phyloP scores from a whole-genome alignment of 2,797 vertebrate species.

The Manis crassicaudata region DNA sequence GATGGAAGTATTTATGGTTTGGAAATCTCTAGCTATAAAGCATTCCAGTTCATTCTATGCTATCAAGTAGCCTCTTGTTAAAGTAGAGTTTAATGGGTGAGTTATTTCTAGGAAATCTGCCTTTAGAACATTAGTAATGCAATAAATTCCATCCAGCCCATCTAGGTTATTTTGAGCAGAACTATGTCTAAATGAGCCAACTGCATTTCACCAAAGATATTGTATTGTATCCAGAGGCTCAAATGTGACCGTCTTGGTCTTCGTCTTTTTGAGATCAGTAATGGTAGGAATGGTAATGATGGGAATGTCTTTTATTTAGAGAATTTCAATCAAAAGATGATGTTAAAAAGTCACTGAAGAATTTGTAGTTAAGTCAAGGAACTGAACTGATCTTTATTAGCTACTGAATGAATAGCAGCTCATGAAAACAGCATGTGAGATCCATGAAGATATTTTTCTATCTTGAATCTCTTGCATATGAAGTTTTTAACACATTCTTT shows the following conservation, averaged over 20 bases:
- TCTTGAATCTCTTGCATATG: neutral
- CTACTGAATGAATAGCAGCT: neutral
- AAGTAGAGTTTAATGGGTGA: neutral
- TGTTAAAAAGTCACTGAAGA: neutral
- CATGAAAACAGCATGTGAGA: neutral
- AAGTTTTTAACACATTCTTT: neutral
- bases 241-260: slow-evolving; percentile 15
- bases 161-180: slow-evolving; percentile 55
- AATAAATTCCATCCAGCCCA: slow-evolving; percentile 26
- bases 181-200: slow-evolving; percentile 32
- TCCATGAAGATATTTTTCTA: neutral
- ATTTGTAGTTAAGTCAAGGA: neutral
- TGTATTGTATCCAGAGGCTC: slow-evolving; percentile 19
- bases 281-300: neutral
- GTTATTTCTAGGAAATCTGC: slow-evolving; percentile 8
- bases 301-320: neutral
- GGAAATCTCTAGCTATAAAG: neutral
- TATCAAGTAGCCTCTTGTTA: neutral
- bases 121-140: slow-evolving; percentile 52
- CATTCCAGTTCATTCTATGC: neutral
- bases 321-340: slow-evolving; percentile 12
- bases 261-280: slow-evolving; percentile 53
- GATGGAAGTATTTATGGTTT: neutral
- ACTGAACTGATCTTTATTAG: neutral
- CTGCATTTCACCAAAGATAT: slow-evolving; percentile 38